phyloP scores from a whole-genome alignment of 2,888 invertebrate species.

The Cerceris ruficornis region DNA sequence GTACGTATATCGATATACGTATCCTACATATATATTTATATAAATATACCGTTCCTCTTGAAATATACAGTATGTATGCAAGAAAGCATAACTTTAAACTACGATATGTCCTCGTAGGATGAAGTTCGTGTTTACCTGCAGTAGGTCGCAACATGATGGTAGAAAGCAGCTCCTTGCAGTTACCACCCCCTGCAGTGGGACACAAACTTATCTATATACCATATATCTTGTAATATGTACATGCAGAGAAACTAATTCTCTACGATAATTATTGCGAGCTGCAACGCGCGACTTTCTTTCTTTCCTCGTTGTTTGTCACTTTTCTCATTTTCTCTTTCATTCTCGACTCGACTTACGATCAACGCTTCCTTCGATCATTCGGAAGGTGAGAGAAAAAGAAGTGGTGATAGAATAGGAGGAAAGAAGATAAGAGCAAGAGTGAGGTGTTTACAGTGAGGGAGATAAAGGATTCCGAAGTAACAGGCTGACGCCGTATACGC shows the following conservation, averaged over 20 bases:
- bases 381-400: constrained; percentile 49
- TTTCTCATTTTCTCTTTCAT: no score
- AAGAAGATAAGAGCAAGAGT: constrained; percentile 66
- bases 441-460: constrained; percentile 63
- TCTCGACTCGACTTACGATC: no score
- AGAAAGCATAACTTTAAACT: constrained; percentile 79
- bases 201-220: constrained; percentile 82
- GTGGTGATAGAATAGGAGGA: constrained; percentile 48
- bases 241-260: constrained; percentile 73
- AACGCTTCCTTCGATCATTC: constrained; percentile 59
- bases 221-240: constrained; percentile 75
- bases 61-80: constrained; percentile 68
- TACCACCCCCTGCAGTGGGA: constrained; percentile 82
- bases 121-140: constrained; percentile 82
- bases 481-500: constrained; percentile 64
- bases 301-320: not conserved
- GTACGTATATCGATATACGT: constrained; percentile 23
- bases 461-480: constrained; percentile 48
- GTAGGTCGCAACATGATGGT: constrained; percentile 81
- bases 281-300: constrained; percentile 53
- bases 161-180: constrained; percentile 82
- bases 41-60: constrained; percentile 3
- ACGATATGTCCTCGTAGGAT: constrained; percentile 80
- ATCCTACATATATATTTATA: no score
- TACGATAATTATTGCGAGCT: constrained; percentile 66